phyloP scores from a whole-genome alignment of 2,888 invertebrate species.

The Callyntrura sp. region DNA sequence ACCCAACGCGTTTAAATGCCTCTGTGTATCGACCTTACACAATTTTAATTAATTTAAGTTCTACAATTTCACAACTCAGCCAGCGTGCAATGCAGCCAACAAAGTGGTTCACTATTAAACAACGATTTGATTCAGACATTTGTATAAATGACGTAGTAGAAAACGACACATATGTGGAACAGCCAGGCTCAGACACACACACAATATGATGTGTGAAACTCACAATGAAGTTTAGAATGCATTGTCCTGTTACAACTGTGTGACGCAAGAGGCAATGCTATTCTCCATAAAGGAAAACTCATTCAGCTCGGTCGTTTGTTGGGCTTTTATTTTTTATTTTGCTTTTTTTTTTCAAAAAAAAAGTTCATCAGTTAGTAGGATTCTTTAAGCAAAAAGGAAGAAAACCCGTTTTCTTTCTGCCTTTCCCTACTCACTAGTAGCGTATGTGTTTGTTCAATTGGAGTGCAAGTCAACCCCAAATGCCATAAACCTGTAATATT shows the following conservation, averaged over 20 bases:
- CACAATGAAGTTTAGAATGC: neutral
- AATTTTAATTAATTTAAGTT: slow-evolving; percentile 32
- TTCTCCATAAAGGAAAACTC: slow-evolving; percentile 24
- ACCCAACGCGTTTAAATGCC: neutral
- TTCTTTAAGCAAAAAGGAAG: slow-evolving; percentile 26
- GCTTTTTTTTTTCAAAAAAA: slow-evolving; percentile 2
- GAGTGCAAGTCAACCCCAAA: slow-evolving; percentile 27
- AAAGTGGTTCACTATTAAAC: too few species aligned
- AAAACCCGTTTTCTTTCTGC: slow-evolving; percentile 17
- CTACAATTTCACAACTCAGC: neutral
- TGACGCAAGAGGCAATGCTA: neutral
- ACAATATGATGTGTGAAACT: slow-evolving; percentile 6
- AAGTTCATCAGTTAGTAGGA: slow-evolving; percentile 9
- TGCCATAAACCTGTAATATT: slow-evolving; percentile 46
- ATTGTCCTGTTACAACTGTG: slow-evolving; percentile 24
- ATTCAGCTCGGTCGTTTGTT: neutral
- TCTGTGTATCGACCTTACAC: neutral
- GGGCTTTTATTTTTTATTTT: neutral
- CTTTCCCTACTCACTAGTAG: neutral
- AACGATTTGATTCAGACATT: too few species aligned
- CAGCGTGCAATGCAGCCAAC: neutral
- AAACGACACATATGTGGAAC: too few species aligned
- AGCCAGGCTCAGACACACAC: neutral
- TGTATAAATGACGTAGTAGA: too few species aligned
- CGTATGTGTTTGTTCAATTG: neutral